Evolutionary conservation across 2,113 vertebrate species (phyloP), one percentile per base, ranked within the genome.

Genomic region (Globicephala melas): DNA sequence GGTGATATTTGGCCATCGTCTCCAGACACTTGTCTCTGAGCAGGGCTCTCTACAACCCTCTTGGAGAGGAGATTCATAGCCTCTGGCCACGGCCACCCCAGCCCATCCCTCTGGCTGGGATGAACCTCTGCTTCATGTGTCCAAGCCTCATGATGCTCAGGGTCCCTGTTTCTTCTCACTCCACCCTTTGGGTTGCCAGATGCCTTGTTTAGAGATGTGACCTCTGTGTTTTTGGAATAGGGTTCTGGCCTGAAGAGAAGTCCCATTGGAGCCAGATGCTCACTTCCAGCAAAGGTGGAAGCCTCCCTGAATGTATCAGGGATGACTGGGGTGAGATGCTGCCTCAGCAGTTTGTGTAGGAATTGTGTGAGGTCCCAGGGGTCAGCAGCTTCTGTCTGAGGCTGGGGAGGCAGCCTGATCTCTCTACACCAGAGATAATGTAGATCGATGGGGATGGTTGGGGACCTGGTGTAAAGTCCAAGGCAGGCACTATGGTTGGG

Each of bases 251-350:
- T 0, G 7, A 13, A 62, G 38, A 21, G 10, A 76, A 62, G 36
- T 15, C 47, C 36, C 2, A 0, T n/a, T 21, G 1, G 7, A 36
- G 26, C 6, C 10, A 8, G 15, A 6, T 0, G 13, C 50, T 38
- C 60, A 26, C 15, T 71, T 60, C 3, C 10, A 8, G 67, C 50
- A 12, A 68, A 23, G 83, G 9, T 3, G 28, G 53, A 17, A 23
- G 41, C 18, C 62, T 62, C 12, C 53, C 0, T 7, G 11, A 0
- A 3, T 6, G 1, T 0, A 4, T 26, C 73, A 18, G 26, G 65
- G 83, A 25, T 36, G 41, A n/a, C 15, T 0, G 8, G 1, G 8
- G 9, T 2, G 2, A 36, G 25, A 23, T 21, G 55, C 83, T 63
- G 62, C 17, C 50, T 38, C 15, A 76, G 81, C 65, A 7, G 81